These are phyloP conservation scores for Harpagoxenus sublaevis DNA, from an alignment of 2,888 invertebrate species.

Conservation along the genomic window DNA sequence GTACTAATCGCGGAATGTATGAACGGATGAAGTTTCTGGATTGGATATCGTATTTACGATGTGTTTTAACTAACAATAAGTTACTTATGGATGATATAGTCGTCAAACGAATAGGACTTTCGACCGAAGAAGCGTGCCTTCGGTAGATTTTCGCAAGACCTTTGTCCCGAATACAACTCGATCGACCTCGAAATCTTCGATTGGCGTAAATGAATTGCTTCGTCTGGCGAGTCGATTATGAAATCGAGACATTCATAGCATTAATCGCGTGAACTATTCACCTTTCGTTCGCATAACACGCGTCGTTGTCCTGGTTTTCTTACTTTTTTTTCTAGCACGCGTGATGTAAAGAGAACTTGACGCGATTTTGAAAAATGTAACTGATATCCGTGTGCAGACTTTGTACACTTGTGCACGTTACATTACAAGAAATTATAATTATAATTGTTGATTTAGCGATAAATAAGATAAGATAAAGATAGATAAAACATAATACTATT, in stretches of 20 bases:
- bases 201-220: slow-evolving; percentile 17
- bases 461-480: not conserved
- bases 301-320: not conserved
- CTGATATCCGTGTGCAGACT: not conserved
- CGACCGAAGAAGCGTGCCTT: not conserved
- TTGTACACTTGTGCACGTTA: not conserved
- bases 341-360: not conserved
- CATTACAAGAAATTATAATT: slow-evolving; percentile 3
- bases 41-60: not conserved
- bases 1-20: not conserved
- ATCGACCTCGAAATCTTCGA: slow-evolving; percentile 40
- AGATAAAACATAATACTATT: not conserved
- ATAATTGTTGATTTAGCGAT: not conserved
- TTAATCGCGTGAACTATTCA: slow-evolving; percentile 65
- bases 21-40: not conserved
- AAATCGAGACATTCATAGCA: slow-evolving; percentile 32
- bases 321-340: not conserved
- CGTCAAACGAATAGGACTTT: slow-evolving; percentile 1
- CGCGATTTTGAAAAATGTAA: not conserved
- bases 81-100: not conserved
- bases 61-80: not conserved
- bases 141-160: not conserved
- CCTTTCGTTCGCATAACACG: slow-evolving; percentile 38
- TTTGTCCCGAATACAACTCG: slow-evolving; percentile 8
- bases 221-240: slow-evolving; percentile 26